Base-by-base conservation (phyloP, 2,113 vertebrate genomes). In the Kryptolebias marmoratus region DNA sequence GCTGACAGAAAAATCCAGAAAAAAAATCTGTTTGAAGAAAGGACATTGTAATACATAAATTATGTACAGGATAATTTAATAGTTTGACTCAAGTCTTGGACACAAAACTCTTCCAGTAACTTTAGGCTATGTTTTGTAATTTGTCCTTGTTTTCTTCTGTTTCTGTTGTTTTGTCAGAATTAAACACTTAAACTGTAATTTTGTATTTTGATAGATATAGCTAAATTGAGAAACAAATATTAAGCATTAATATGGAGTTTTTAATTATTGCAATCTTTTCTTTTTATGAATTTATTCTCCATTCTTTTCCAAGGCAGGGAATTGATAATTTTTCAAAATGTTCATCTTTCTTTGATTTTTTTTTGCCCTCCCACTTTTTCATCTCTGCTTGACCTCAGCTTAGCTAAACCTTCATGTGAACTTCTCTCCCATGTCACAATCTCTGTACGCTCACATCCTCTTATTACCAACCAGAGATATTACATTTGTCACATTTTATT, bases 401-500 rank as follows among this genome's bases (percentile, higher is more conserved):
- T 9, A 52, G 30, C 18, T 31, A 36, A 11, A 9, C 12, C 4
- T 53, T 18, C 6, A 3, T 16, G 18, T 18, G 12, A 48, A 53
- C 31, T 2, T 32, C 2, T 50, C 1, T n/a, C 22, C 13, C 12
- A 47, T 7, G 14, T 49, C 61, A 63, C 27, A 49, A 28, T 47
- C 13, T 52, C 48, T 52, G 11, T 5, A 49, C 53, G 30, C 48
- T 22, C 12, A 58, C 68, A 45, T 54, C 36, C 30, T 63, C 45
- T 48, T n/a, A 57, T 63, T 64, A 70, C 30, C 22, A 64, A 72
- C 13, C 52, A 52, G 28, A 50, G 39, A 18, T 55, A 54, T 52
- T 4, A 0, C n/a, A 48, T 67, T 69, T 74, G 63, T 72, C 56
- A 74, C 56, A 64, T 73, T 70, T 69, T 53, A 71, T 68, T 53